Percentiles rank a stretch among this genome's conserved stretches.
Conservation (phyloP, 2,797 vertebrate genomes). For the Antennarius maculatus region DNA sequence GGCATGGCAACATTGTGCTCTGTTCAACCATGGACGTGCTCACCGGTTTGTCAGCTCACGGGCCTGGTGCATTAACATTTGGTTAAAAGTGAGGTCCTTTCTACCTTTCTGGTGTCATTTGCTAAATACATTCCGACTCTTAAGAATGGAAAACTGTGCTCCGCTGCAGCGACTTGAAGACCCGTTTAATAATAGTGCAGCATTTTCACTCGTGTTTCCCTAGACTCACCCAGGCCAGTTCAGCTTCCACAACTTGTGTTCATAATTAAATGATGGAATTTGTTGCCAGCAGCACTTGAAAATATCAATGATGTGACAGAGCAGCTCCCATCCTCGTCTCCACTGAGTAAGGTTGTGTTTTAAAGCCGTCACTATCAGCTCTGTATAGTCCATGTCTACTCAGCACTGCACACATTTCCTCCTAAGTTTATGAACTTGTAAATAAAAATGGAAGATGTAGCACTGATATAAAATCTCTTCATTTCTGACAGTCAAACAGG, state of each 20-base stretch:
- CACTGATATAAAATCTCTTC: conserved; percentile 2
- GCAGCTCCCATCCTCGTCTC: neutral
- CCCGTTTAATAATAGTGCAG: conserved; percentile 2
- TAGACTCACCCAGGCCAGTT: neutral
- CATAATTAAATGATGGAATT: conserved; percentile 10
- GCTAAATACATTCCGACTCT: too few species aligned
- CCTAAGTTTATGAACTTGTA: neutral
- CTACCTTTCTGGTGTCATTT: too few species aligned
- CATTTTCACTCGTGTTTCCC: conserved; percentile 4
- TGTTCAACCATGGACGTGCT: too few species aligned
- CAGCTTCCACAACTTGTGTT: neutral
- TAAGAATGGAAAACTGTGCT: too few species aligned
- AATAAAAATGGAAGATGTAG: neutral
- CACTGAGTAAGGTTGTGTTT: neutral
- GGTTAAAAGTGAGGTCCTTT: too few species aligned
- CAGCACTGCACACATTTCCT: neutral
- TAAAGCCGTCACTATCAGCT: neutral
- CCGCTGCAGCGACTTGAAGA: neutral
- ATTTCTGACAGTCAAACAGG: conserved; percentile 12
- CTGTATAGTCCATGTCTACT: neutral
- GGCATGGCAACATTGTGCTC: too few species aligned
- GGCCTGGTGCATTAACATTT: too few species aligned
- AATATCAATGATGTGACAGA: neutral
- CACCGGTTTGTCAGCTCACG: too few species aligned
- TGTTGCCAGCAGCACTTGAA: conserved; percentile 3